These are phyloP conservation scores for Scatophagus argus DNA, from an alignment of 2,113 vertebrate species.

Conservation along the genomic window DNA sequence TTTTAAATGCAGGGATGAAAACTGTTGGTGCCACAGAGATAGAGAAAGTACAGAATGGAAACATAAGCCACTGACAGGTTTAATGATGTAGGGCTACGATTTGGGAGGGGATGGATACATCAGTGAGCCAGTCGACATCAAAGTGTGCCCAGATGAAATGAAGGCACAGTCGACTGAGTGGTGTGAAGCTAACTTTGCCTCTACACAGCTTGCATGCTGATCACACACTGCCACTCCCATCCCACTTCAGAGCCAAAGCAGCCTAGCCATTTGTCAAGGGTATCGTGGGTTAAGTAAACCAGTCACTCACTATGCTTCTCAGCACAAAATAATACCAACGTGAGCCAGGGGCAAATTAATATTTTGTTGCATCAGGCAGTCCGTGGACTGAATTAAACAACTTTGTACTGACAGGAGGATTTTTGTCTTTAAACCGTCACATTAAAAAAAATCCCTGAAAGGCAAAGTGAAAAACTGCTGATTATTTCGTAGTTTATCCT, in stretches of 20 bases:
- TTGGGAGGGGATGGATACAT: constrained; percentile 18
- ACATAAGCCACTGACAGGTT: constrained; percentile 48
- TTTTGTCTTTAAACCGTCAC: not conserved
- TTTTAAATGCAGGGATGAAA: constrained; percentile 18
- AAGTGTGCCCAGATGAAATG: constrained; percentile 49
- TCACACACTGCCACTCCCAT: constrained; percentile 16
- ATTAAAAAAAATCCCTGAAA: constrained; percentile 10
- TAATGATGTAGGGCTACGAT: constrained; percentile 43
- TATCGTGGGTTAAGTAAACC: constrained; percentile 45
- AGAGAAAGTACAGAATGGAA: constrained; percentile 39
- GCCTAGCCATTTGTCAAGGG: constrained; percentile 53
- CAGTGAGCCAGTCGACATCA: constrained; percentile 50
- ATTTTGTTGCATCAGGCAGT: constrained; percentile 49
- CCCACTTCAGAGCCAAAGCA: constrained; percentile 38
- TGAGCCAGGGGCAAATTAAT: constrained; percentile 46
- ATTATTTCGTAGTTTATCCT: constrained; percentile 19
- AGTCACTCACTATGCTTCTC: constrained; percentile 35
- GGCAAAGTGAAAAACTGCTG: constrained; percentile 4
- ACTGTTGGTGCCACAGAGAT: constrained; percentile 15
- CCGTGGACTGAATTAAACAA: constrained; percentile 42
- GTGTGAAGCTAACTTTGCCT: constrained; percentile 38
- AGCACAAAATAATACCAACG: constrained; percentile 35
- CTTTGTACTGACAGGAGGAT: constrained; percentile 1
- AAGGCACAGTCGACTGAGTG: constrained; percentile 21
- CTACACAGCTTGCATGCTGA: constrained; percentile 24